Percentiles rank a stretch among this genome's conserved stretches.
These are phyloP conservation scores for Sorex maritimensis DNA, from an alignment of 2,797 vertebrate genomes.

Conservation along the genomic window DNA sequence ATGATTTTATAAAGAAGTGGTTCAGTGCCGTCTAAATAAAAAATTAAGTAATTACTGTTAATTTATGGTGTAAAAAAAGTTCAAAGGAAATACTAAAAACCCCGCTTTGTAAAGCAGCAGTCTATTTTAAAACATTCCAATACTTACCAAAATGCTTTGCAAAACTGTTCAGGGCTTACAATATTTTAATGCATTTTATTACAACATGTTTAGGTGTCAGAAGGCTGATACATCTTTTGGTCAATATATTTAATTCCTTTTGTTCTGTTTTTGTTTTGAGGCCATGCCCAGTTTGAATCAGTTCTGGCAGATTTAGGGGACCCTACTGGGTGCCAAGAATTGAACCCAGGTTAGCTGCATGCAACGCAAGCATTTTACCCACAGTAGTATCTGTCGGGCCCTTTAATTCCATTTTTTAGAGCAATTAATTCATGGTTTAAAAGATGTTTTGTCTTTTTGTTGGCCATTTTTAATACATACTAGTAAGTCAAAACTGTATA, in stretches of 20 bases:
- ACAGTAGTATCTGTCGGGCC: too few relatives aligned
- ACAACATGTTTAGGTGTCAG: conserved; percentile 35
- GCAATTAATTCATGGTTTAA: conserved; percentile 63
- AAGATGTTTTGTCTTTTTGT: conserved; percentile 57
- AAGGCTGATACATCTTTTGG: conserved; percentile 46
- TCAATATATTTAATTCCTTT: conserved; percentile 31
- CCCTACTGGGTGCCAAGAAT: too few relatives aligned
- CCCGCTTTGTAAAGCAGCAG: not conserved
- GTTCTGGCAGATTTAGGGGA: too few relatives aligned
- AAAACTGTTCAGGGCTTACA: conserved; percentile 47
- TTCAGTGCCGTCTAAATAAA: not conserved
- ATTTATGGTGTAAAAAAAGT: conserved; percentile 1
- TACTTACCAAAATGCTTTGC: conserved; percentile 34
- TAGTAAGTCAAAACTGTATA: conserved; percentile 63
- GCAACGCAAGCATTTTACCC: too few relatives aligned
- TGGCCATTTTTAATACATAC: conserved; percentile 50
- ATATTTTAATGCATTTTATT: conserved; percentile 51
- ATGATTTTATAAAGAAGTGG: conserved; percentile 37
- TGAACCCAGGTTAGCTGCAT: too few relatives aligned
- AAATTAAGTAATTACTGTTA: not conserved
- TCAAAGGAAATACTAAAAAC: conserved; percentile 43
- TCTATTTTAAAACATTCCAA: conserved; percentile 42
- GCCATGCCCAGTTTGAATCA: too few relatives aligned
- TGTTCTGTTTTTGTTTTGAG: not conserved
- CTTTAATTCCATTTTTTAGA: conserved; percentile 54